These are phyloP conservation scores for honey bee (Apis mellifera) DNA, from an alignment of 1,140 invertebrate species.

Conservation along the genomic window DNA sequence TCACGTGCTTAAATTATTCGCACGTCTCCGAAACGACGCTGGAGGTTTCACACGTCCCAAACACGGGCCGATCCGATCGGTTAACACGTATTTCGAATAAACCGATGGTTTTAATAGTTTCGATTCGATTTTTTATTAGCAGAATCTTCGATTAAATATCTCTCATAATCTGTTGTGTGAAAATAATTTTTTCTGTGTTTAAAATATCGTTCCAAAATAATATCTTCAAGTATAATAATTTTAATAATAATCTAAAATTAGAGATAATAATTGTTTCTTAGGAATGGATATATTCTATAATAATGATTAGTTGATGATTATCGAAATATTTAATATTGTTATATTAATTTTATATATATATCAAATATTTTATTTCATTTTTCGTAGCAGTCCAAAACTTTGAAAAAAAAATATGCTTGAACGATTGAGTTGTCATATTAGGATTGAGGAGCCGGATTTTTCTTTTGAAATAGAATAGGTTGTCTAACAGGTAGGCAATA, in stretches of 20 bases:
- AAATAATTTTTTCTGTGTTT: too few species aligned
- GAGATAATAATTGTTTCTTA: background rate
- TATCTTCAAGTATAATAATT: background rate
- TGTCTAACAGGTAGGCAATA: background rate
- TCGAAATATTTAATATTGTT: background rate
- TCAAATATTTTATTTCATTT: background rate
- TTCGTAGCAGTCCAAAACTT: background rate
- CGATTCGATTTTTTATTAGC: too few species aligned
- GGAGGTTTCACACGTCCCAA: constrained; percentile 4
- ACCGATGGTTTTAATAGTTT: too few species aligned
- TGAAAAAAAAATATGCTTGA: too few species aligned
- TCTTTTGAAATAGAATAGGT: background rate
- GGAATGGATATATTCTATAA: background rate
- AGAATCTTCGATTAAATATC: too few species aligned
- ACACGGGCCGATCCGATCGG: too few species aligned
- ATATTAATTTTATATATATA: background rate
- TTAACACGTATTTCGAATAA: too few species aligned
- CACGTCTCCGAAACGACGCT: background rate
- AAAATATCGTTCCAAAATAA: too few species aligned
- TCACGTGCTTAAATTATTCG: constrained; percentile 48
- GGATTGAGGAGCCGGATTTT: background rate
- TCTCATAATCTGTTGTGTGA: too few species aligned
- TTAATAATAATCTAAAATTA: background rate
- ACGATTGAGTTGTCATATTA: constrained; percentile 12
- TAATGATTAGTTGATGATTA: background rate